phyloP scores from a whole-genome alignment of 2,797 vertebrate species.

The Tokudaia muenninki region DNA sequence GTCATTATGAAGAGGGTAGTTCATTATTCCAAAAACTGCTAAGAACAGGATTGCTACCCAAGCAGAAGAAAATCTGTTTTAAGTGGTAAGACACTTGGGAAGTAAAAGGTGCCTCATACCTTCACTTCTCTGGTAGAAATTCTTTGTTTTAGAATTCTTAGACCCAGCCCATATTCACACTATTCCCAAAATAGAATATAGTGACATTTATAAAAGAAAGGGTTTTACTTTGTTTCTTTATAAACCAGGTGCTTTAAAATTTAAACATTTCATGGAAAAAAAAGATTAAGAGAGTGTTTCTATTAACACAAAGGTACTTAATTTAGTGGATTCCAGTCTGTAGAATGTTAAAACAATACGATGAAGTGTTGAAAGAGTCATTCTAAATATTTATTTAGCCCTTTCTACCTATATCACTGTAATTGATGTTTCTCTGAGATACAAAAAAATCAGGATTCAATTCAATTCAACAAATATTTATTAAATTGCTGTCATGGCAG shows the following conservation, averaged over 20 bases:
- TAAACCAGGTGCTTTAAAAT: conserved; percentile 76
- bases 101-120: conserved; percentile 69
- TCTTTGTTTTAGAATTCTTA: conserved; percentile 78
- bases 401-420: conserved; percentile 69
- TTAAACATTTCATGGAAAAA: conserved; percentile 74
- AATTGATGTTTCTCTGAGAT: conserved; percentile 76
- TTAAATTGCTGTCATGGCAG: conserved; percentile 74
- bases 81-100: conserved; percentile 76
- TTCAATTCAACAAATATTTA: conserved; percentile 83
- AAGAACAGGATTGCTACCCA: conserved; percentile 78
- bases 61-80: conserved; percentile 81
- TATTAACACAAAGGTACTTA: conserved; percentile 76
- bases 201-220: conserved; percentile 82
- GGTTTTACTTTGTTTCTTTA: conserved; percentile 76
- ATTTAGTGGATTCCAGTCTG: conserved; percentile 74
- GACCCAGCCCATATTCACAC: conserved; percentile 72
- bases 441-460: conserved; percentile 78
- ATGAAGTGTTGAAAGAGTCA: conserved; percentile 79
- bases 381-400: conserved; percentile 82
- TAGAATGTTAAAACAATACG: conserved; percentile 79
- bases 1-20: conserved; percentile 79
- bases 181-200: conserved; percentile 79
- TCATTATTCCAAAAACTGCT: conserved; percentile 82
- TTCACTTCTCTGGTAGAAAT: conserved; percentile 70
- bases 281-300: conserved; percentile 69